These are phyloP conservation scores for Morone saxatilis DNA, from an alignment of 2,113 vertebrate species.

Conservation along the genomic window DNA sequence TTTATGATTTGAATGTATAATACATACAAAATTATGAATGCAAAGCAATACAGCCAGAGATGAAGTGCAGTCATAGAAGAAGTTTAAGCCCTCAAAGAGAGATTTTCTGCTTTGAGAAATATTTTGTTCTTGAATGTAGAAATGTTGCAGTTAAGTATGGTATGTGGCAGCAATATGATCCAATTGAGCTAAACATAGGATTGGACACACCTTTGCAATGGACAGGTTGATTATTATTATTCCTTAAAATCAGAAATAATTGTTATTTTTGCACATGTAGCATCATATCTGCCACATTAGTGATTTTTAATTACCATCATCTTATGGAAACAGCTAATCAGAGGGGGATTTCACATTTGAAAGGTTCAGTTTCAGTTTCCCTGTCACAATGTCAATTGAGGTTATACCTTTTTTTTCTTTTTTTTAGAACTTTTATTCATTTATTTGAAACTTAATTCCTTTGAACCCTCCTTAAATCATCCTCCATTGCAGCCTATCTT, in stretches of 20 bases:
- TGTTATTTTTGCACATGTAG: not conserved
- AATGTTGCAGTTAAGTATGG: not conserved
- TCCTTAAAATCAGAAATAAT: not conserved
- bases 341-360: not conserved
- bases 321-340: not conserved
- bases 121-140: not conserved
- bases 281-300: not conserved
- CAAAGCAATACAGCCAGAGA: slow-evolving; percentile 5
- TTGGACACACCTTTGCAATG: not conserved
- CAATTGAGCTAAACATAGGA: not conserved
- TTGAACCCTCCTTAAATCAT: slow-evolving; percentile 38
- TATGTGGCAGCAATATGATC: not conserved
- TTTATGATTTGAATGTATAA: not conserved
- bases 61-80: not conserved
- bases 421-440: not conserved
- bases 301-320: not conserved
- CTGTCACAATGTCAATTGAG: not conserved
- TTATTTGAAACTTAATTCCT: not conserved
- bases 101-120: not conserved
- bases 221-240: not conserved
- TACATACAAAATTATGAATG: not conserved
- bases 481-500: slow-evolving; percentile 56
- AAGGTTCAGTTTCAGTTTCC: not conserved
- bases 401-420: not conserved
- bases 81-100: not conserved